Base-by-base conservation (phyloP, 2,113 vertebrate species). In the Gasterosteus aculeatus region DNA sequence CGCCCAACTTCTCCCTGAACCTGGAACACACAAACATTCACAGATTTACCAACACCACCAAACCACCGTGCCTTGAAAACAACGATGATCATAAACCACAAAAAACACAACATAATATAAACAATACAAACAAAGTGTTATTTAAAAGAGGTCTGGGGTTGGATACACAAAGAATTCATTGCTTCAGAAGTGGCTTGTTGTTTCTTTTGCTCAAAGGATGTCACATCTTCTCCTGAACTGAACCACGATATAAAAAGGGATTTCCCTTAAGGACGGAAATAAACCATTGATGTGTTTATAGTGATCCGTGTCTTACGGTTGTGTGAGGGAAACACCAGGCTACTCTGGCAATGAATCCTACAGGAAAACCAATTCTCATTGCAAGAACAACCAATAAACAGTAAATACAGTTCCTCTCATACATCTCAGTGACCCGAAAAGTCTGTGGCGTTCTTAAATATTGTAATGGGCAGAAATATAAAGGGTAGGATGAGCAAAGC, bases 1-100 rank as follows among this genome's bases (percentile, higher is more conserved):
- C 96, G 72, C 98, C 98, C 57, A 99, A 90, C 76, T 96, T 96
- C 77, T 99, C 98, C 66, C 98, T 94, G 91, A 99, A 99, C 85
- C 98, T 99, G 70, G 19, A 72, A 90, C 7, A 89, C 72, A 87
- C 7, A 81, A 3, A 68, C 14, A 58, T 39, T 47, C 16, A 39
- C 22, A 67, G 18, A 74, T 59, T 62, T 54, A 84, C 26, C 61
- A 38, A 15, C 26, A 58, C 18, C 4, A 4, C n/a, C 42, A 10
- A 58, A 12, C 7, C 1, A 1, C 5, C 19, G 10, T 16, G 54
- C 14, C 22, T 7, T 35, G 22, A 49, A 16, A 70, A 38, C 14
- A 12, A 4, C 39, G 7, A 31, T 2, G 18, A 67, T 19, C n/a
- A 61, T 7, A 57, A 33, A 49, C 0, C 49, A 68, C 6, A 68